phyloP scores from a whole-genome alignment of 1,140 invertebrate genomes.

The Caenorhabditis remanei region DNA sequence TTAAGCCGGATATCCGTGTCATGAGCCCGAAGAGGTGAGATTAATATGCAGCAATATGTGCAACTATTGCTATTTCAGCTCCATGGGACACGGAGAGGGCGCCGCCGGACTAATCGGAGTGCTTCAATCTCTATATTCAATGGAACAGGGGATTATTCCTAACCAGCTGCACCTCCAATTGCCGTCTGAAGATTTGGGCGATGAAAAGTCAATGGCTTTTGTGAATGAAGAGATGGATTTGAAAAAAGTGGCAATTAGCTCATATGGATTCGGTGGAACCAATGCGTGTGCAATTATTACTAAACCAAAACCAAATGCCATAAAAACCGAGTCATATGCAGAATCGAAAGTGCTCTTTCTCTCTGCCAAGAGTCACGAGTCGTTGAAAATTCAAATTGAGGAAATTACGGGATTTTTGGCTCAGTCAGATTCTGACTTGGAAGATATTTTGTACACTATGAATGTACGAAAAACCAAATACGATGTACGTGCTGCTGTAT shows the following conservation, averaged over 20 bases:
- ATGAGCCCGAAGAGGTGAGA: conserved; percentile 48
- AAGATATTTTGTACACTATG: conserved; percentile 56
- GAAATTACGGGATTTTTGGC: conserved; percentile 47
- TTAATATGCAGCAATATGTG: neutral
- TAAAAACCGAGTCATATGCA: neutral
- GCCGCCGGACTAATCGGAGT: conserved; percentile 56
- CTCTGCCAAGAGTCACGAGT: conserved; percentile 57
- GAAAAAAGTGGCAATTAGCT: conserved; percentile 44
- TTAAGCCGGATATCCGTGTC: conserved; percentile 58
- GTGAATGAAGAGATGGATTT: conserved; percentile 59
- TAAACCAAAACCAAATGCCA: neutral
- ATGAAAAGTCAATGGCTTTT: conserved; percentile 51
- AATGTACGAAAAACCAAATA: conserved; percentile 56
- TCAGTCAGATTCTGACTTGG: conserved; percentile 40
- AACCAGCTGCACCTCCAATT: conserved; percentile 52
- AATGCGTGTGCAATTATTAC: conserved; percentile 61
- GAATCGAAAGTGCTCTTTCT: conserved; percentile 56
- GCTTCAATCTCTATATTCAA: conserved; percentile 54
- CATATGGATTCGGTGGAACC: conserved; percentile 62
- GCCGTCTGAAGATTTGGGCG: conserved; percentile 49
- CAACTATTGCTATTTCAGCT: neutral
- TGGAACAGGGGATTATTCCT: conserved; percentile 39
- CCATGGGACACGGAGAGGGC: conserved; percentile 57
- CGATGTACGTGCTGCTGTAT: conserved; percentile 49
- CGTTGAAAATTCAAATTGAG: conserved; percentile 51